These are phyloP conservation scores for Novumbra hubbsi DNA, from an alignment of 2,797 vertebrate genomes.

Conservation along the genomic window DNA sequence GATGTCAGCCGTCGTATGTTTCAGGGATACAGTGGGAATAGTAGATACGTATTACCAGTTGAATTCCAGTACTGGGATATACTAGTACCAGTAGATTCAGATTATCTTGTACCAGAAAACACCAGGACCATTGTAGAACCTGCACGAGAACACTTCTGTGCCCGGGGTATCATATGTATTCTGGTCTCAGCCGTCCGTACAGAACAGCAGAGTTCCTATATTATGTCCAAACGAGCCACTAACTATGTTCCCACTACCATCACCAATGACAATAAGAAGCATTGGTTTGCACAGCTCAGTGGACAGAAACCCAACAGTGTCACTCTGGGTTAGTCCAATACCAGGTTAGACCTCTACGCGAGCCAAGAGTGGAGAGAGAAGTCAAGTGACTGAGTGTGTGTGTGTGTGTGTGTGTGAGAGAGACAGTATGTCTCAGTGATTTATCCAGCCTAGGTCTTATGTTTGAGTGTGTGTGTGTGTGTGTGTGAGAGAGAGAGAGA, in stretches of 20 bases:
- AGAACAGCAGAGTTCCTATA: too few relatives aligned
- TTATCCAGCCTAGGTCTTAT: constrained; percentile 60
- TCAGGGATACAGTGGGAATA: not conserved
- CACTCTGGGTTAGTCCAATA: not conserved
- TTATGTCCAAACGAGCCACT: too few relatives aligned
- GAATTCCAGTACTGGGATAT: not conserved
- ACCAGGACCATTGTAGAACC: too few relatives aligned
- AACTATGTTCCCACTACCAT: too few relatives aligned
- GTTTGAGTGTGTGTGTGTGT: constrained; percentile 1
- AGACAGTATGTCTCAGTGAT: not conserved
- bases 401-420: not conserved
- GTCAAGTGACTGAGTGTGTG: too few relatives aligned
- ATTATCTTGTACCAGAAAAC: not conserved
- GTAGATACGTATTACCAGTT: not conserved
- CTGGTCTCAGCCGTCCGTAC: too few relatives aligned
- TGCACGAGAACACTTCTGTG: too few relatives aligned
- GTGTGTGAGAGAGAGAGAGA: not conserved
- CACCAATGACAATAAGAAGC: not conserved
- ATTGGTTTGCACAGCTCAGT: not conserved
- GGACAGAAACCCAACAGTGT: not conserved
- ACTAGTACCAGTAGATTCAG: not conserved
- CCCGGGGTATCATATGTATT: too few relatives aligned
- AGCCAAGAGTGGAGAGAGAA: not conserved
- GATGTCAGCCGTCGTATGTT: constrained; percentile 36
- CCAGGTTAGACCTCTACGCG: not conserved